Evolutionary conservation across 1,140 invertebrate genomes (phyloP).

Genomic region (Tetragnatha versicolor): DNA sequence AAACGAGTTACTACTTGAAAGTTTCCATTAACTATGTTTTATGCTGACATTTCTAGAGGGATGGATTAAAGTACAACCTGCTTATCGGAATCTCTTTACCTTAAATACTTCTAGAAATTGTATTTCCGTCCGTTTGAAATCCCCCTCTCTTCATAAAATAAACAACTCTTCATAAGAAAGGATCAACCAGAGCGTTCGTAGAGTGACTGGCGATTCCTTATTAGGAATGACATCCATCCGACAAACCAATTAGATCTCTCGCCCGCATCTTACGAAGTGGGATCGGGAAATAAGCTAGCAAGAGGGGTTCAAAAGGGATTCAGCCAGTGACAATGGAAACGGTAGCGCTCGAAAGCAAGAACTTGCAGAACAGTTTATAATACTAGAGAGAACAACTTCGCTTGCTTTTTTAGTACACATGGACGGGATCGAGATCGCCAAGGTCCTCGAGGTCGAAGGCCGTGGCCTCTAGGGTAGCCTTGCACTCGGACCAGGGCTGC

Average conservation of each 20-base stretch:
- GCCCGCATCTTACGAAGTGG: too few species aligned
- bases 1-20: too few species aligned
- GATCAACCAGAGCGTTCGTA: too few species aligned
- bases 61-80: too few species aligned
- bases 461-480: conserved; percentile 54
- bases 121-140: too few species aligned
- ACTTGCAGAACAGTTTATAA: conserved; percentile 51
- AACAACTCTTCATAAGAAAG: too few species aligned
- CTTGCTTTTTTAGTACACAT: conserved; percentile 44
- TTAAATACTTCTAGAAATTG: too few species aligned
- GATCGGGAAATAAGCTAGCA: neutral
- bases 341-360: conserved; percentile 31
- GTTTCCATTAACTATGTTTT: too few species aligned
- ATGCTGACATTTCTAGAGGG: too few species aligned
- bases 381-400: conserved; percentile 35
- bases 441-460: conserved; percentile 56
- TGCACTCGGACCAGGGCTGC: conserved; percentile 57
- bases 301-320: neutral
- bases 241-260: neutral
- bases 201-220: too few species aligned
- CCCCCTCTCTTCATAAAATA: too few species aligned
- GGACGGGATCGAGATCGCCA: conserved; percentile 48
- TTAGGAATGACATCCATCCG: neutral
- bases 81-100: too few species aligned
- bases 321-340: neutral